Conservation (phyloP, 2,888 invertebrate species). For the Polydesmus complanatus region DNA sequence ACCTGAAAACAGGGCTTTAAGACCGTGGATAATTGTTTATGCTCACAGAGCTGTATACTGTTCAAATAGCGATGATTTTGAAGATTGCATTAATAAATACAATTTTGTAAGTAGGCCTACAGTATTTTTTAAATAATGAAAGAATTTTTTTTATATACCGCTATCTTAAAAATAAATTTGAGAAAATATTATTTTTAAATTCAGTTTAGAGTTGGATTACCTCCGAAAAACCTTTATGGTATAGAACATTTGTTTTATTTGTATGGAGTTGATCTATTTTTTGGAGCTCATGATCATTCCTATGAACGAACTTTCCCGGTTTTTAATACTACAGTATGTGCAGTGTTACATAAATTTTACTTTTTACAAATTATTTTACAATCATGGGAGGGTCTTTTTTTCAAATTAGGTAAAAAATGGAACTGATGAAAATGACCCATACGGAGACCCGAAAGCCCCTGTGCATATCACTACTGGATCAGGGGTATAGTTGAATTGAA, state of each 20-base stretch:
- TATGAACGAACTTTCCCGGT: conserved; percentile 40
- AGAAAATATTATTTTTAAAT: not conserved
- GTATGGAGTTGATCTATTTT: conserved; percentile 38
- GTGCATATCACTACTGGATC: conserved; percentile 83
- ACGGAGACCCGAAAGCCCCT: conserved; percentile 64
- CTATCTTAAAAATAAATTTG: not conserved
- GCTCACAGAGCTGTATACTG: conserved; percentile 33
- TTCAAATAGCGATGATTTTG: conserved; percentile 30
- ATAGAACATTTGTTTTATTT: conserved; percentile 37
- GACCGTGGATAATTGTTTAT: conserved; percentile 31
- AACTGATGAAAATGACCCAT: conserved; percentile 48
- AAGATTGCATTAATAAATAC: conserved; percentile 32
- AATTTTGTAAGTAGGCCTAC: conserved; percentile 25
- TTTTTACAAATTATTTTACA: not conserved
- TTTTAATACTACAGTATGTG: conserved; percentile 35
- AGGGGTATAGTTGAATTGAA: conserved; percentile 36
- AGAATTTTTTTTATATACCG: not conserved
- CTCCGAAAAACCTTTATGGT: conserved; percentile 28
- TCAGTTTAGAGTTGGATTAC: conserved; percentile 29
- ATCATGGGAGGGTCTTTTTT: not conserved
- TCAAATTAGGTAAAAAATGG: conserved; percentile 49
- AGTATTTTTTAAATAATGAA: too few species aligned
- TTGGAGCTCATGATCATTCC: conserved; percentile 41
- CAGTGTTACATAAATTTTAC: not conserved
- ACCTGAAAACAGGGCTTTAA: conserved; percentile 23